phyloP scores from a whole-genome alignment of 2,888 invertebrate genomes.

The Taphrorychus bicolor region DNA sequence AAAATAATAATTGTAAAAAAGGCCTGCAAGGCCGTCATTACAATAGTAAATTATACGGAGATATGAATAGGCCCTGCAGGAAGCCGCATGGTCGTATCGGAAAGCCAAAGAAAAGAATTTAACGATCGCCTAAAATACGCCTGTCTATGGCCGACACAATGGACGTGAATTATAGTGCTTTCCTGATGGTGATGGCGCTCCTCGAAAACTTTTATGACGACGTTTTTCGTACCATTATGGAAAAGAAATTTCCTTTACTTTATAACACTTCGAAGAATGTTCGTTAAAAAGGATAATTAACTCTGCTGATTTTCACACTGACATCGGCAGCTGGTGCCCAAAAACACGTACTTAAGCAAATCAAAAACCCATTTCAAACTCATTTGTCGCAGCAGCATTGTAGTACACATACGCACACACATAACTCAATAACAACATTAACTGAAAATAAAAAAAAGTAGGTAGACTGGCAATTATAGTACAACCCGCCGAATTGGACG shows the following conservation, averaged over 20 bases:
- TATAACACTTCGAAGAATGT: background rate
- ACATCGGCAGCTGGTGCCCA: background rate
- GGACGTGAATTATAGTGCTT: slow-evolving; percentile 40
- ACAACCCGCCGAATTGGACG: slow-evolving; percentile 30
- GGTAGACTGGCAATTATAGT: slow-evolving; percentile 28
- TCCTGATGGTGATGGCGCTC: slow-evolving; percentile 37
- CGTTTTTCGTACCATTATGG: slow-evolving; percentile 24
- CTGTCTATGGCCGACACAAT: slow-evolving; percentile 39
- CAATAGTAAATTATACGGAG: slow-evolving; percentile 42
- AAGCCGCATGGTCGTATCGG: slow-evolving; percentile 38
- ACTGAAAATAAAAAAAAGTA: slow-evolving; percentile 32
- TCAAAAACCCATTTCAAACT: slow-evolving; percentile 31
- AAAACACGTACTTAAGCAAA: background rate
- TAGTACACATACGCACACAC: background rate
- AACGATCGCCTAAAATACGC: slow-evolving; percentile 41
- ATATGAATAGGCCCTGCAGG: slow-evolving; percentile 40
- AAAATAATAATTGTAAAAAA: slow-evolving; percentile 43
- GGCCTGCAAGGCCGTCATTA: slow-evolving; percentile 40
- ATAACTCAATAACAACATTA: slow-evolving; percentile 18
- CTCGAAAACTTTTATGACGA: slow-evolving; percentile 9
- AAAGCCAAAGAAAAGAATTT: slow-evolving; percentile 36
- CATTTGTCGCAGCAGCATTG: slow-evolving; percentile 21
- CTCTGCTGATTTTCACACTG: background rate
- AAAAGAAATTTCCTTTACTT: slow-evolving; percentile 15
- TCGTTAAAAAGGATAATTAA: background rate